Evolutionary conservation across 1,140 invertebrate species (phyloP), one percentile per base, ranked within the genome.

Genomic region (Limonius californicus): DNA sequence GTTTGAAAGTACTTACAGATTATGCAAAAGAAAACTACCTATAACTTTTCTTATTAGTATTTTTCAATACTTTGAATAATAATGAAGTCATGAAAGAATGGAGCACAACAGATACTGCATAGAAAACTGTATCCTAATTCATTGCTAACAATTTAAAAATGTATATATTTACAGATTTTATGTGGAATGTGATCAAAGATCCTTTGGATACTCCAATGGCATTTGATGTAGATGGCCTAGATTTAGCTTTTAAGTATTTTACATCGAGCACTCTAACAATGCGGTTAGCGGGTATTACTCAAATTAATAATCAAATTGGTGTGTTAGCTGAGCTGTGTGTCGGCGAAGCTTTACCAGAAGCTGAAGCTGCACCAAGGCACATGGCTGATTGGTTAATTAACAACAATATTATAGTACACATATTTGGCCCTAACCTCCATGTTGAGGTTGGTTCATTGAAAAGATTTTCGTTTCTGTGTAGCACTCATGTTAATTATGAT

Each of bases 371-470:
- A 55, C 92, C 92, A 0, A 88, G 91, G 61, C 85, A 88, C 61
- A 81, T 97, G 54, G 91, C 90, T 0, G 84, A 89, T 59, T 97
- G 94, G 94, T 77, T 98, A 4, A 88, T 92, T 0, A 87, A 89
- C 50, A 92, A 95, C 75, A 91, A 94, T 74, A 94, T 98, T 54
- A 91, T 97, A 67, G 89, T 94, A 70, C 93, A 97, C 73, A 88
- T 97, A 35, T 98, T 97, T 82, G 94, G 94, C 32, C 95, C 94
- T 45, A 97, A 97, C 83, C 81, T 97, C 57, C 95, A 97, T 80
- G 93, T 96, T 27, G 94, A 97, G 82, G 88, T 92, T 27, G 6
- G 45, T 18, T 50, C 19, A 19, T 50, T n/a, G 7, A 45, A 45
- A 45, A 16, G 12, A n/a, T n/a, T 8, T 7, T 45, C 14, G 12